Conservation (phyloP, 2,797 vertebrate genomes). For the Rhabdophis nuchalis region DNA sequence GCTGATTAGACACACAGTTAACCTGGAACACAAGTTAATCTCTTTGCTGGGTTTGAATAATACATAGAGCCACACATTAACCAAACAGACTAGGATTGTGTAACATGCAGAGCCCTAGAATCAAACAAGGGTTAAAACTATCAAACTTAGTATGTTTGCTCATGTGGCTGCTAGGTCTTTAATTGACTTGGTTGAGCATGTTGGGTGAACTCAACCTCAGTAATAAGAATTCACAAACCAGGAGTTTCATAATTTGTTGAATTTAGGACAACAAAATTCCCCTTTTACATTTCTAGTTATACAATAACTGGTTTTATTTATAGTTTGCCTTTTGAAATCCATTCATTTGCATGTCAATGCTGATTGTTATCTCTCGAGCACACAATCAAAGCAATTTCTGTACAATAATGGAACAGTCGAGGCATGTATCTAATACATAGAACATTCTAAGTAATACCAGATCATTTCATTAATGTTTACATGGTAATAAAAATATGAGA, state of each 20-base stretch:
- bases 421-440: slow-evolving; percentile 51
- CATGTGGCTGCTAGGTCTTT: background rate
- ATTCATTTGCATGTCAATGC: slow-evolving; percentile 68
- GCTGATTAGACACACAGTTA: slow-evolving; percentile 48
- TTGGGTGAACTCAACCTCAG: background rate
- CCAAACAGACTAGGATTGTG: background rate
- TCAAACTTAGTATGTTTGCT: background rate
- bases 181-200: background rate
- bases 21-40: background rate
- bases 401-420: slow-evolving; percentile 63
- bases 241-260: slow-evolving; percentile 59
- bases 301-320: slow-evolving; percentile 64
- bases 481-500: slow-evolving; percentile 17
- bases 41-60: background rate
- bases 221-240: slow-evolving; percentile 47
- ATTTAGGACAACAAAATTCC: slow-evolving; percentile 61
- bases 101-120: background rate
- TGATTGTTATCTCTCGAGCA: slow-evolving; percentile 67
- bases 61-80: background rate
- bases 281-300: slow-evolving; percentile 60
- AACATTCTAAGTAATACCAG: slow-evolving; percentile 47
- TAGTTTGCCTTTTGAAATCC: slow-evolving; percentile 64
- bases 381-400: slow-evolving; percentile 57
- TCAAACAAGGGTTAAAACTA: background rate
- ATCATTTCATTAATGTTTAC: slow-evolving; percentile 26